Evolutionary conservation across 2,888 invertebrate genomes (phyloP).

Genomic region (Yponomeuta plumbellus): DNA sequence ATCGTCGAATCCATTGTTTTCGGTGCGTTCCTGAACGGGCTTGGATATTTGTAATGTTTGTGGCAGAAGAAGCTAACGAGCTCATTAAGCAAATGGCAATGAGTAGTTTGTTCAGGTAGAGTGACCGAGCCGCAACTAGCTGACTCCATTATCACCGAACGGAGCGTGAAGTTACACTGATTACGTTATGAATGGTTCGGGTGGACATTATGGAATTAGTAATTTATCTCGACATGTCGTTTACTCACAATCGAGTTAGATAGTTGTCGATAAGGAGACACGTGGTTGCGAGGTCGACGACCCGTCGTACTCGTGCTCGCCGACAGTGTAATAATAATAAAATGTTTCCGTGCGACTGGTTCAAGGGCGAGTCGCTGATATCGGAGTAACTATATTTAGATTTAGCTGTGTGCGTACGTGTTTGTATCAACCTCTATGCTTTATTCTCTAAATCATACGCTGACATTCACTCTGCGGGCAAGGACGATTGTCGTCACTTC

Average conservation of each 20-base stretch:
- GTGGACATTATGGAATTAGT: constrained; percentile 70
- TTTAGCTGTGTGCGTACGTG: constrained; percentile 67
- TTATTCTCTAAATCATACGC: not conserved
- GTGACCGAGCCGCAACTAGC: constrained; percentile 24
- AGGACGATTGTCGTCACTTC: not conserved
- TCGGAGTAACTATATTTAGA: constrained; percentile 76
- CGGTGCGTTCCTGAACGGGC: not conserved
- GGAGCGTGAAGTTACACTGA: constrained; percentile 52
- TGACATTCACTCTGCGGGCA: not conserved
- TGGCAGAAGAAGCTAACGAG: not conserved
- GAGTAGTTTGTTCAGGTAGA: constrained; percentile 16
- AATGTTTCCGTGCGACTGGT: constrained; percentile 77
- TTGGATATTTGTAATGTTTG: not conserved
- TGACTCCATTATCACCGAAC: constrained; percentile 45
- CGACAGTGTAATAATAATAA: constrained; percentile 77
- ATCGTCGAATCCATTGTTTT: not conserved
- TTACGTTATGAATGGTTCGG: constrained; percentile 66
- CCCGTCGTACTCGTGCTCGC: constrained; percentile 74
- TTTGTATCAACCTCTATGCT: constrained; percentile 29
- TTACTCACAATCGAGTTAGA: constrained; percentile 76
- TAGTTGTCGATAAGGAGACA: constrained; percentile 77
- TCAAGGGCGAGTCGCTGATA: constrained; percentile 77
- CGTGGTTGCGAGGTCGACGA: constrained; percentile 74
- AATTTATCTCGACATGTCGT: constrained; percentile 73
- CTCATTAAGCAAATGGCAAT: not conserved